Evolutionary conservation across 2,113 vertebrate genomes (phyloP).

Genomic region (Thermophis baileyi): DNA sequence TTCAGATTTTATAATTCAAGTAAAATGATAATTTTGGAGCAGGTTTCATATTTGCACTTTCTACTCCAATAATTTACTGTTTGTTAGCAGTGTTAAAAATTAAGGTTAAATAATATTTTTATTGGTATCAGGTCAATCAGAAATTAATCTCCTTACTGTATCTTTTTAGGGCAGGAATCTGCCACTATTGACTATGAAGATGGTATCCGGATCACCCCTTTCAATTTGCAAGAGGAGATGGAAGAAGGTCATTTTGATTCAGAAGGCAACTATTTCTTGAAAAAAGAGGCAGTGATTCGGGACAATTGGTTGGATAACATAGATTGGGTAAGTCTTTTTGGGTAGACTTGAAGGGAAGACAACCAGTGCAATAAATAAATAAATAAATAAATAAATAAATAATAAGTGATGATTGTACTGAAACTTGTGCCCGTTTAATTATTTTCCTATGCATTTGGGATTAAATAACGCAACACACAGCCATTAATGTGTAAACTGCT

Average conservation of each 20-base stretch:
- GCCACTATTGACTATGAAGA: slow-evolving; percentile 87
- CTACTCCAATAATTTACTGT: background rate
- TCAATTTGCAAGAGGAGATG: slow-evolving; percentile 90
- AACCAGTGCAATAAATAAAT: no score
- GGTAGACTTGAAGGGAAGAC: background rate
- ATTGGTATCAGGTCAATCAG: background rate
- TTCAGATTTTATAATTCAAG: background rate
- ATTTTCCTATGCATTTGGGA: no score
- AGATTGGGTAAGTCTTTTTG: slow-evolving; percentile 77
- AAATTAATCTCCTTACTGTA: background rate
- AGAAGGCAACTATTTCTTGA: slow-evolving; percentile 88
- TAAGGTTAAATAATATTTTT: background rate
- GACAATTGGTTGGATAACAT: slow-evolving; percentile 95
- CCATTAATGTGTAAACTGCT: no score
- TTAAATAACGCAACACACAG: no score
- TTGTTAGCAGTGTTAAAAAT: background rate
- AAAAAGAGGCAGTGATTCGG: slow-evolving; percentile 81
- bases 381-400: no score
- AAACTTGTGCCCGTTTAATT: no score
- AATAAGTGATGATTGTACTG: no score
- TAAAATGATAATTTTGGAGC: background rate
- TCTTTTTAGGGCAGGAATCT: slow-evolving; percentile 79
- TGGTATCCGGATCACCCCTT: slow-evolving; percentile 87
- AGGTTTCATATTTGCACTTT: background rate
- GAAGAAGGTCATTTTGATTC: slow-evolving; percentile 91